phyloP scores from a whole-genome alignment of 2,888 invertebrate genomes.

The Coleophora flavipennella region DNA sequence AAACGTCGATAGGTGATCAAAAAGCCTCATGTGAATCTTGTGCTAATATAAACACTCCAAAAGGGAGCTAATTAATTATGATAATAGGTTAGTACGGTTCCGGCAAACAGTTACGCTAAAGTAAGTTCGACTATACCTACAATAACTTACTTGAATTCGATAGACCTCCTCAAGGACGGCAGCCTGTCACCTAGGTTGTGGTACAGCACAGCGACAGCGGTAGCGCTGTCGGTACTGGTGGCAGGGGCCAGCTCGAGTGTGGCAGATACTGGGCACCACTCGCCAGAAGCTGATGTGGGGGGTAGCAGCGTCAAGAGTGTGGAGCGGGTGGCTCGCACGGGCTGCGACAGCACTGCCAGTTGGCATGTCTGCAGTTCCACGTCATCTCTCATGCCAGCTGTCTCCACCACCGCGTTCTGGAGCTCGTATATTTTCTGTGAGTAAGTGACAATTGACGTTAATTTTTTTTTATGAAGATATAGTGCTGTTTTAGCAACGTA shows the following conservation, averaged over 20 bases:
- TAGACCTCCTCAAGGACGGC: slow-evolving; percentile 72
- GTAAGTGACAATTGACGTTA: too few relatives aligned
- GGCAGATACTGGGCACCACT: slow-evolving; percentile 49
- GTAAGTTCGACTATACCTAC: too few relatives aligned
- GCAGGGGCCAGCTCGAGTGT: slow-evolving; percentile 42
- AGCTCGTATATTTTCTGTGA: slow-evolving; percentile 61
- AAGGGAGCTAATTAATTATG: too few relatives aligned
- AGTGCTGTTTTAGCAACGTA: too few relatives aligned
- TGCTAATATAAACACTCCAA: too few relatives aligned
- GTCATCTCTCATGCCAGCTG: slow-evolving; percentile 44
- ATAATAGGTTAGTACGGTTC: too few relatives aligned
- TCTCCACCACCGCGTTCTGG: slow-evolving; percentile 48
- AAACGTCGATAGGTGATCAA: too few relatives aligned
- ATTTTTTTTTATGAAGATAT: too few relatives aligned
- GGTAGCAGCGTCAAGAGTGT: slow-evolving; percentile 46
- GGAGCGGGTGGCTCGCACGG: slow-evolving; percentile 38
- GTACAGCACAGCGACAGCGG: slow-evolving; percentile 72
- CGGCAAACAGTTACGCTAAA: too few relatives aligned
- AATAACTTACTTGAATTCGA: slow-evolving; percentile 74
- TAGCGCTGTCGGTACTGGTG: slow-evolving; percentile 40
- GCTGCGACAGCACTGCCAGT: slow-evolving; percentile 42
- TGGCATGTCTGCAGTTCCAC: slow-evolving; percentile 39
- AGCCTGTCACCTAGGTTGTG: slow-evolving; percentile 75
- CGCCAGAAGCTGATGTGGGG: slow-evolving; percentile 23
- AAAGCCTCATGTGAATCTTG: too few relatives aligned